A percentile compares a stretch with the other conserved stretches of the same genome.
phyloP scores from a whole-genome alignment of 2,797 vertebrate species.

The Alfaro cultratus region DNA sequence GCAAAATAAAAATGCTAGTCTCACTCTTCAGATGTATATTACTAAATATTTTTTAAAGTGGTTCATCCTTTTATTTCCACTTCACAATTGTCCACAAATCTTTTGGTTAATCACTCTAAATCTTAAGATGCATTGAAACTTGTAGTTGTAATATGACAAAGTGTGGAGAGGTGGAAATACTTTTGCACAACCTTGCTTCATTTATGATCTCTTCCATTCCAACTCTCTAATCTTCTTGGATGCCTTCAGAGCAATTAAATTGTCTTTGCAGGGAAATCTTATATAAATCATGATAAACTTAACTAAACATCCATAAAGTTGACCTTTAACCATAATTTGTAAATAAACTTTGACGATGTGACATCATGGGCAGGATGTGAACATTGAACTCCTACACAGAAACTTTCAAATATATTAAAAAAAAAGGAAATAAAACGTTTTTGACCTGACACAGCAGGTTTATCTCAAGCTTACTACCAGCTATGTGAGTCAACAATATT shows the following conservation, averaged over 20 bases:
- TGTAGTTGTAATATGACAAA: not conserved
- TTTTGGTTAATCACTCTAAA: not conserved
- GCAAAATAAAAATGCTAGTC: no score
- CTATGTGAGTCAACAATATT: slow-evolving; percentile 24
- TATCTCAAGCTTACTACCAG: slow-evolving; percentile 47
- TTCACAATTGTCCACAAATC: not conserved
- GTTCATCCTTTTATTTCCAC: not conserved
- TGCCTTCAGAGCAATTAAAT: not conserved
- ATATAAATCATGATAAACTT: slow-evolving; percentile 27
- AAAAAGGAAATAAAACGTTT: not conserved
- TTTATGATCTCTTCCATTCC: not conserved
- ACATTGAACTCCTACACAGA: not conserved
- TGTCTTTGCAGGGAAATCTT: not conserved
- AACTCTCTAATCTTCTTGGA: slow-evolving; percentile 35
- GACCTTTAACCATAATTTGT: slow-evolving; percentile 6
- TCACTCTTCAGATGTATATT: not conserved
- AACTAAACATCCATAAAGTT: not conserved
- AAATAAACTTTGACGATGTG: slow-evolving; percentile 10
- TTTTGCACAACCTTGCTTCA: not conserved
- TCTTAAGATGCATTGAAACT: not conserved
- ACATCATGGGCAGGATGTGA: not conserved
- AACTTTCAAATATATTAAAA: not conserved
- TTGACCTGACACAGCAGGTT: slow-evolving; percentile 13
- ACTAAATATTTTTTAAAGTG: not conserved
- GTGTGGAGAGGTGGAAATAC: not conserved